These are phyloP conservation scores for Tipula helvola DNA, from an alignment of 2,888 invertebrate species.

Conservation along the genomic window DNA sequence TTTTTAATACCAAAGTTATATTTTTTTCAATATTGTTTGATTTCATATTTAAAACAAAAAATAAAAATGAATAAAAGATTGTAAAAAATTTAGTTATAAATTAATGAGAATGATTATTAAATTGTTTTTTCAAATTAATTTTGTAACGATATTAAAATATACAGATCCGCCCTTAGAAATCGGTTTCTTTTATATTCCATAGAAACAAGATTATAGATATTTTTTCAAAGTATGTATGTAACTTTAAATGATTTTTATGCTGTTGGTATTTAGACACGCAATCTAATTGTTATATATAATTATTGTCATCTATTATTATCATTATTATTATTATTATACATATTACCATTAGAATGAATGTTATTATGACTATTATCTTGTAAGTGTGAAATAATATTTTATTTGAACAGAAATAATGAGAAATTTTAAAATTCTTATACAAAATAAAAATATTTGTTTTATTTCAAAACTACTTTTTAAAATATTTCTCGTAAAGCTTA, in stretches of 20 bases:
- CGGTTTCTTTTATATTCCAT: neutral
- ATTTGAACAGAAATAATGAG: neutral
- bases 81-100: neutral
- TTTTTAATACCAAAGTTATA: neutral
- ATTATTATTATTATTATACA: neutral
- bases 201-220: neutral
- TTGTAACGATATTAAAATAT: neutral
- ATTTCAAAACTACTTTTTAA: neutral
- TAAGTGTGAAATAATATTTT: neutral
- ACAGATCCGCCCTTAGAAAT: neutral
- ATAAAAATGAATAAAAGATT: neutral
- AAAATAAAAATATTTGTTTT: neutral
- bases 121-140: neutral
- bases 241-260: neutral
- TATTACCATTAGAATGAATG: neutral
- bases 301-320: neutral
- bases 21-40: neutral
- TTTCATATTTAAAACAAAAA: neutral
- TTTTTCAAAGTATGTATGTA: neutral
- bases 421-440: neutral
- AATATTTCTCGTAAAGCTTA: too few relatives aligned
- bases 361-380: neutral
- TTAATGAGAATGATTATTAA: neutral
- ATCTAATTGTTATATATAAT: neutral
- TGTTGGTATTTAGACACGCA: neutral